Conservation (phyloP, 2,888 invertebrate genomes). For the Pelosia muscerda region DNA sequence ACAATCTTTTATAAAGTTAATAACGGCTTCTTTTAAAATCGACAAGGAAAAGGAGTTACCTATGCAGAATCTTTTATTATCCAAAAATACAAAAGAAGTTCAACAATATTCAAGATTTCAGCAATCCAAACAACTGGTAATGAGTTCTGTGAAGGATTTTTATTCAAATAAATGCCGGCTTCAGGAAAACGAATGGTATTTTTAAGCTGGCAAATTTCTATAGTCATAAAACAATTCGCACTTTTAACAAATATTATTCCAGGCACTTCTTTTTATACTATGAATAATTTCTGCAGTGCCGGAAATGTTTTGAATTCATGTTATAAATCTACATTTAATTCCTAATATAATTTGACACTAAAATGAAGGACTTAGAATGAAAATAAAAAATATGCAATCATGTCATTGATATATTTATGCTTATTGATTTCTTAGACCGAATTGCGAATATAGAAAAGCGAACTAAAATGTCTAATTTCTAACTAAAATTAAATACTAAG, state of each 20-base stretch:
- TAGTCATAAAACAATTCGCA: background rate
- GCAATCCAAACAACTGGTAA: constrained; percentile 13
- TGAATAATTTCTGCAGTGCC: background rate
- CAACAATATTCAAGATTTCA: constrained; percentile 17
- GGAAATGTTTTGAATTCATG: background rate
- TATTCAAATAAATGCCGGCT: constrained; percentile 13
- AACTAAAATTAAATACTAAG: too few relatives aligned
- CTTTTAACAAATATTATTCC: constrained; percentile 1
- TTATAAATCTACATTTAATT: background rate
- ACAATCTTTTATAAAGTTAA: background rate
- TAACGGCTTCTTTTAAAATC: background rate
- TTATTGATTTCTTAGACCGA: too few relatives aligned
- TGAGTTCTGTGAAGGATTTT: constrained; percentile 2
- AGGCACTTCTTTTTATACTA: background rate
- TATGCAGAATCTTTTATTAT: constrained; percentile 3
- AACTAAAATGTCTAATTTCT: too few relatives aligned
- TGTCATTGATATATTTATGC: background rate
- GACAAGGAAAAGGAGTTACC: background rate
- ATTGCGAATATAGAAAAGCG: too few relatives aligned
- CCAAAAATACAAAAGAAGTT: constrained; percentile 2
- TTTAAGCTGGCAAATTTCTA: constrained; percentile 12
- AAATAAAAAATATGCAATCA: background rate
- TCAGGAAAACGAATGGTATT: constrained; percentile 8
- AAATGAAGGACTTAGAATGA: background rate
- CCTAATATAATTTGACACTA: background rate